These are phyloP conservation scores for Apoda limacodes DNA, from an alignment of 2,888 invertebrate species.

Conservation along the genomic window DNA sequence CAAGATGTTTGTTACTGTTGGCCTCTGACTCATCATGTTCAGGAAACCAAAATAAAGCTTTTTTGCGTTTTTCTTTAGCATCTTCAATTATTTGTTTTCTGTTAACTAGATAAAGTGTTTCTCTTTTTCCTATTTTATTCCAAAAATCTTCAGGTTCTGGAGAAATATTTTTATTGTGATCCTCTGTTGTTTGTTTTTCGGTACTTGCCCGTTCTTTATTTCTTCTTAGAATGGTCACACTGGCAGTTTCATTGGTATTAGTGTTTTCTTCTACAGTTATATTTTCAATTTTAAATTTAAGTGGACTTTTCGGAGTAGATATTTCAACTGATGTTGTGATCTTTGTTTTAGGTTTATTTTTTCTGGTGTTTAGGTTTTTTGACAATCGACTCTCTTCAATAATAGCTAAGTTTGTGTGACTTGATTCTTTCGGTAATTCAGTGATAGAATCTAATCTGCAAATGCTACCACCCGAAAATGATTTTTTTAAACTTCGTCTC, in stretches of 20 bases:
- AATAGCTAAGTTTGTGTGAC: conserved; percentile 35
- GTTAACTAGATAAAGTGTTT: conserved; percentile 72
- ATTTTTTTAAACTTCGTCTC: conserved; percentile 52
- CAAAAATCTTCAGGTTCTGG: conserved; percentile 72
- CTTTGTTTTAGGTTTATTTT: conserved; percentile 57
- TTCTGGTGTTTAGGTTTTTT: conserved; percentile 18
- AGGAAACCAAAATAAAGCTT: conserved; percentile 48
- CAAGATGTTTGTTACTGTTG: too few species aligned
- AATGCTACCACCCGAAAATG: conserved; percentile 51
- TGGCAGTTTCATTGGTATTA: conserved; percentile 12
- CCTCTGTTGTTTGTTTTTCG: conserved; percentile 23
- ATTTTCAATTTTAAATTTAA: conserved; percentile 69
- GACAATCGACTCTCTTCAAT: conserved; percentile 58
- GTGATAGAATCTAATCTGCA: conserved; percentile 56
- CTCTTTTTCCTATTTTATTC: conserved; percentile 74
- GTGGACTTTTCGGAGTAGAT: conserved; percentile 47
- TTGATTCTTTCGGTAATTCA: conserved; percentile 45
- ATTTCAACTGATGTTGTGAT: conserved; percentile 68
- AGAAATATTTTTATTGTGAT: conserved; percentile 33
- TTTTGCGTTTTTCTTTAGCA: conserved; percentile 40
- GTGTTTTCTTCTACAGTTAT: conserved; percentile 70
- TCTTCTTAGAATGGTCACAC: conserved; percentile 8
- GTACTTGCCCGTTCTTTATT: conserved; percentile 17
- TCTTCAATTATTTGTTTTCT: conserved; percentile 64
- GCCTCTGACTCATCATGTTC: conserved; percentile 40